Percentiles rank a stretch among this genome's conserved stretches.
These are phyloP conservation scores for Pyrrhia umbra DNA, from an alignment of 2,888 invertebrate genomes.

Conservation along the genomic window DNA sequence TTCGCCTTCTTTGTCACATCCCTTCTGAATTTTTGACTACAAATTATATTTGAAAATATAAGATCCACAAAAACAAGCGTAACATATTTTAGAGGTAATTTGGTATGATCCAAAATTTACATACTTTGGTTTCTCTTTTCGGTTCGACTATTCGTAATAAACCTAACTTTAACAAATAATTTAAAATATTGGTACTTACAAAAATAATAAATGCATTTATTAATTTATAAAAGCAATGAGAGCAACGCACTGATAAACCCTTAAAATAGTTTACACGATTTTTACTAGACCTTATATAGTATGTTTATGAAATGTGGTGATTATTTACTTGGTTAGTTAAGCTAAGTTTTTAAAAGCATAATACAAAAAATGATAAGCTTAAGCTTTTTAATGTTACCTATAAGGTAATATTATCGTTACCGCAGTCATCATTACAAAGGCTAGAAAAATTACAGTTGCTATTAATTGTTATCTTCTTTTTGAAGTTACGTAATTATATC, in stretches of 20 bases:
- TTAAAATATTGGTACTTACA: background rate
- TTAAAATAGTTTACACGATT: background rate
- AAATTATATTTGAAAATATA: background rate
- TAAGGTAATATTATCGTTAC: too few relatives aligned
- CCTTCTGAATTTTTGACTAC: background rate
- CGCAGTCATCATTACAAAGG: too few relatives aligned
- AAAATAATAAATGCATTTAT: too few relatives aligned
- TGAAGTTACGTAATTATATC: too few relatives aligned
- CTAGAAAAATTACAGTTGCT: too few relatives aligned
- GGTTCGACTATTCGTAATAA: background rate
- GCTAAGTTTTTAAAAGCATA: too few relatives aligned
- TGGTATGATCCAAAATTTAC: background rate
- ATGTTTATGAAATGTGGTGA: background rate
- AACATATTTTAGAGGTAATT: conserved; percentile 1
- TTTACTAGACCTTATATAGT: background rate
- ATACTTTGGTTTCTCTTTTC: background rate
- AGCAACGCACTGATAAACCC: background rate
- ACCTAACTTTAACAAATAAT: background rate
- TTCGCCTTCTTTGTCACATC: background rate
- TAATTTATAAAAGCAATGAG: too few relatives aligned
- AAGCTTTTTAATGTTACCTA: too few relatives aligned
- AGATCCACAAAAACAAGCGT: background rate
- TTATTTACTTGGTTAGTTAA: background rate
- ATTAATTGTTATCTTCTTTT: too few relatives aligned
- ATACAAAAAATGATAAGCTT: too few relatives aligned